These are phyloP conservation scores for Petrocephalus microphthalmus DNA, from an alignment of 2,113 vertebrate genomes.

Conservation along the genomic window DNA sequence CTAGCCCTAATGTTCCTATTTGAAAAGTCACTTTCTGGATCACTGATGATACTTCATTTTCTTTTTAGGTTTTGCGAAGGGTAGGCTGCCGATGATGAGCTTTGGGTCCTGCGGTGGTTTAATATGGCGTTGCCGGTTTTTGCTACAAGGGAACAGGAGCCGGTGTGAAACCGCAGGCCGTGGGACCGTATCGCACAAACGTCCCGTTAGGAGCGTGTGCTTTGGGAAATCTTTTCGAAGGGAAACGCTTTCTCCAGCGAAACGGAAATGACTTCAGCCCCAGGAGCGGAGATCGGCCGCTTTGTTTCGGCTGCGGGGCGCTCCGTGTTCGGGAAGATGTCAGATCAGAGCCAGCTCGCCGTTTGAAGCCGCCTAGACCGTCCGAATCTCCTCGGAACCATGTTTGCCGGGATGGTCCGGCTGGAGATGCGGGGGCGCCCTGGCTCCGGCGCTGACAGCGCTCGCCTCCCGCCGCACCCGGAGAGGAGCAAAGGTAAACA, in stretches of 20 bases:
- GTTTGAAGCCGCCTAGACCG: not conserved
- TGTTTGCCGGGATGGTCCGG: conserved; percentile 61
- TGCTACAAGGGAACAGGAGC: not conserved
- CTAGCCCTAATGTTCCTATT: not conserved
- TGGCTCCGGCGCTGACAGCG: conserved; percentile 15
- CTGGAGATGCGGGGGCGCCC: conserved; percentile 37
- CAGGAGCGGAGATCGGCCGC: conserved; percentile 17
- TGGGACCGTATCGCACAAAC: not conserved
- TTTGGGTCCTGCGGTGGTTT: not conserved
- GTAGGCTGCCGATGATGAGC: not conserved
- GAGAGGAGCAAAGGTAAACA: conserved; percentile 1
- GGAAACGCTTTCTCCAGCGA: conserved; percentile 37
- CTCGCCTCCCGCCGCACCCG: conserved; percentile 31
- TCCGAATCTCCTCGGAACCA: conserved; percentile 23
- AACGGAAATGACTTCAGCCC: conserved; percentile 55
- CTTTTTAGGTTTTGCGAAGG: not conserved
- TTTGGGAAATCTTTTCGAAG: not conserved
- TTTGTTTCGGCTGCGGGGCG: not conserved
- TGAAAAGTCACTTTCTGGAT: not conserved
- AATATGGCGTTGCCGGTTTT: not conserved
- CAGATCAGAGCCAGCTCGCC: conserved; percentile 1
- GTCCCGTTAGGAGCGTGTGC: not conserved
- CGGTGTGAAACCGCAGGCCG: not conserved
- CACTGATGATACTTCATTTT: not conserved
- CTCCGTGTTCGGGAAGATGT: not conserved